Base-by-base conservation (phyloP, 2,113 vertebrate genomes). In the Ia io region DNA sequence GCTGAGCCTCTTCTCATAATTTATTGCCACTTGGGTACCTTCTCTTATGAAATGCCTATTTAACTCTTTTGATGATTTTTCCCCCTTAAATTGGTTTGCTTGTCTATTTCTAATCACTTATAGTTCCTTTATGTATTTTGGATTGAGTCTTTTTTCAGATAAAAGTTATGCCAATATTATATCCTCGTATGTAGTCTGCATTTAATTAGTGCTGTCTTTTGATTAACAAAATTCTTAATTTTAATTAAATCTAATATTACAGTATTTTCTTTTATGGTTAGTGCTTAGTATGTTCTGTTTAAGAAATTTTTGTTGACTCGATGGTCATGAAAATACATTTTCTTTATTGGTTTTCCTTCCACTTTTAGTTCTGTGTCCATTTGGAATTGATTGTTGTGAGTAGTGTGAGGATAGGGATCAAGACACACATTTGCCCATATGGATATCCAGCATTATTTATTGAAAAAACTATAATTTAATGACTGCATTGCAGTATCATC, bases 61-160 rank as follows among this genome's bases (percentile, higher is more conserved):
- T 95, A 71, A 93, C 14, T 67, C 23, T 90, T 92, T 53, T 65
- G 42, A 23, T 96, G 17, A 67, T 70, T 88, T 87, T 95, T 18
- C 1, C 9, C 32, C 32, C 9, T 77, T 84, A 79, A 74, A 56
- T 84, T 84, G 23, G 17, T 2, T 71, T 49, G 1, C 47, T 56
- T 79, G 17, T 91, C 44, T 84, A 84, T 86, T 91, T 78, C n/a
- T 77, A 90, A 73, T 25, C 51, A 28, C 65, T 71, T 53, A 47
- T 59, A 82, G 3, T 88, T 93, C 22, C 80, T 76, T 83, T 78
- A 25, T 69, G 9, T 92, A 40, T 83, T 94, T 82, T 79, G 53
- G 47, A 78, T 69, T 69, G 18, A 78, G 4, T 73, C 42, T 67
- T 78, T 82, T 85, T 88, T 65, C 61, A 35, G 79, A 67, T 85